Evolutionary conservation across 2,113 vertebrate genomes (phyloP).

Genomic region (Salvelinus sp.): DNA sequence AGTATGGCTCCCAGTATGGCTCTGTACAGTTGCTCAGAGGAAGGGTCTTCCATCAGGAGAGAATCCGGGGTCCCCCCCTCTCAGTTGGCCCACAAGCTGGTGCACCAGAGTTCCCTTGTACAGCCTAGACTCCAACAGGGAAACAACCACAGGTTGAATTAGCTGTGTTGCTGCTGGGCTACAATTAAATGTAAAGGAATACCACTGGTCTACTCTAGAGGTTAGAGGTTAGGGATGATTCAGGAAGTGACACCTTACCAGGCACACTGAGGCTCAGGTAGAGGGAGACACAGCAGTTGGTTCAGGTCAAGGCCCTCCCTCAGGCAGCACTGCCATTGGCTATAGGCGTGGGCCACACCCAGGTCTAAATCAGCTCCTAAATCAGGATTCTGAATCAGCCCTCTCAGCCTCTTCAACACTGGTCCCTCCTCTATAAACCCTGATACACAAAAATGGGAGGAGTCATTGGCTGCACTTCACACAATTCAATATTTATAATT

Average conservation of each 20-base stretch:
- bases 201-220: not conserved
- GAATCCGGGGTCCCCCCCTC: conserved; percentile 47
- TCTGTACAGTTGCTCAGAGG: conserved; percentile 62
- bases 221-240: not conserved
- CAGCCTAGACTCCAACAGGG: conserved; percentile 62
- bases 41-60: conserved; percentile 59
- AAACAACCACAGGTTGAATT: not conserved
- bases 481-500: too few species aligned
- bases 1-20: too few species aligned
- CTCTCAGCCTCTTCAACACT: too few species aligned
- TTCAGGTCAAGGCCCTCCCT: conserved; percentile 80
- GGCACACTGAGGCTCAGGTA: conserved; percentile 78
- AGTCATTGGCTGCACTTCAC: too few species aligned
- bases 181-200: not conserved
- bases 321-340: conserved; percentile 88
- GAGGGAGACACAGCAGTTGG: conserved; percentile 78
- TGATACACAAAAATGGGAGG: not conserved
- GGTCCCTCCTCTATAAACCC: too few species aligned
- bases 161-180: not conserved
- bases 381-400: too few species aligned
- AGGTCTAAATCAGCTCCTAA: too few species aligned
- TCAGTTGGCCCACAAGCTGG: conserved; percentile 64
- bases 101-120: conserved; percentile 79
- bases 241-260: conserved; percentile 64
- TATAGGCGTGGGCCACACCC: conserved; percentile 72